Percentiles rank a stretch among this genome's conserved stretches.
Evolutionary conservation across 1,140 invertebrate genomes (phyloP).

Genomic region (Bombus difficillimus): DNA sequence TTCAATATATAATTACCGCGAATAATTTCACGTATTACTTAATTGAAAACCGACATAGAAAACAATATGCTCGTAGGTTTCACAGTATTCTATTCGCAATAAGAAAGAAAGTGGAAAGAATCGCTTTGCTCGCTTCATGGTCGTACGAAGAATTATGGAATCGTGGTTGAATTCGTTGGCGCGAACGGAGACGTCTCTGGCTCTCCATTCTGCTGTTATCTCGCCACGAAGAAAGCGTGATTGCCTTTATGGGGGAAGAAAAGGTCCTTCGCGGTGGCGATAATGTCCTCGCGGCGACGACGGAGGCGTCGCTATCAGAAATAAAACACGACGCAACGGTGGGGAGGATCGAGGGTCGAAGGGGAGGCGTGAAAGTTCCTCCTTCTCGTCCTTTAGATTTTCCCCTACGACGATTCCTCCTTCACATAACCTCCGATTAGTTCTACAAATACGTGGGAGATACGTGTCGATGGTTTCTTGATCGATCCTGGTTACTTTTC

Average conservation of each 20-base stretch:
- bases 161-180: slow-evolving; percentile 48
- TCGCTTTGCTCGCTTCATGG: neutral
- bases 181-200: slow-evolving; percentile 58
- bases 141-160: slow-evolving; percentile 39
- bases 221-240: slow-evolving; percentile 80
- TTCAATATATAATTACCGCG: too few species aligned
- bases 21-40: neutral
- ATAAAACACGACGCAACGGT: slow-evolving; percentile 76
- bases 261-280: slow-evolving; percentile 81
- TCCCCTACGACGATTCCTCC: slow-evolving; percentile 25
- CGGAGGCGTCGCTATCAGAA: slow-evolving; percentile 80
- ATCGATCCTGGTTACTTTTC: neutral
- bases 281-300: slow-evolving; percentile 78
- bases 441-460: slow-evolving; percentile 32
- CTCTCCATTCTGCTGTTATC: slow-evolving; percentile 80
- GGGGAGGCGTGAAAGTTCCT: slow-evolving; percentile 31
- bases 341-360: slow-evolving; percentile 45
- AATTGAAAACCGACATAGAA: neutral
- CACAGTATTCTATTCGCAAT: neutral
- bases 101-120: neutral
- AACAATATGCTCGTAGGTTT: neutral
- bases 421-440: slow-evolving; percentile 50
- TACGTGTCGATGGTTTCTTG: neutral
- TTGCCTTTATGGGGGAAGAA: slow-evolving; percentile 83
- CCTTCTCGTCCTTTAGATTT: slow-evolving; percentile 41